A percentile compares a stretch with the other conserved stretches of the same genome.
phyloP scores from a whole-genome alignment of 2,888 invertebrate species.

The Chrysodeixis includens region DNA sequence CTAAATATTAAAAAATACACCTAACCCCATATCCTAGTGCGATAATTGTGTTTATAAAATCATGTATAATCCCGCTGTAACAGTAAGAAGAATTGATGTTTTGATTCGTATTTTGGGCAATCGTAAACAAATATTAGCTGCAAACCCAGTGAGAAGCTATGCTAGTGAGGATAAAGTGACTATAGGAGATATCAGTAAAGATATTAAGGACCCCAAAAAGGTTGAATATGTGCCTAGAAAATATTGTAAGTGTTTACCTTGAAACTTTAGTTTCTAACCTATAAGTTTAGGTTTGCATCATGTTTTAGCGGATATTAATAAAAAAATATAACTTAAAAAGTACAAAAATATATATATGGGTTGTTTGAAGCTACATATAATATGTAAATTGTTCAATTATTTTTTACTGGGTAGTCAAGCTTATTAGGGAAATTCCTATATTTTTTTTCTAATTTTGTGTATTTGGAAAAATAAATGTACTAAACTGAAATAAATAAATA shows the following conservation, averaged over 20 bases:
- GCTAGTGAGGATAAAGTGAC: constrained; percentile 90
- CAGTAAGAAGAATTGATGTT: constrained; percentile 84
- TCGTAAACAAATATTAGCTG: constrained; percentile 75
- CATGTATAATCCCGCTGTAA: constrained; percentile 82
- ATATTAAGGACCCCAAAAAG: constrained; percentile 88
- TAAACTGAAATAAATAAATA: too few species aligned
- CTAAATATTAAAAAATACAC: constrained; percentile 39
- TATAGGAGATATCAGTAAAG: constrained; percentile 93
- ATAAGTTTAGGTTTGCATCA: constrained; percentile 24
- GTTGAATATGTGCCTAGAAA: constrained; percentile 95
- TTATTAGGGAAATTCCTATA: too few species aligned
- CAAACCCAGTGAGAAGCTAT: constrained; percentile 81
- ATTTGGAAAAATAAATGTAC: too few species aligned
- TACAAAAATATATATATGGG: background rate
- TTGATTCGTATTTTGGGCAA: constrained; percentile 85
- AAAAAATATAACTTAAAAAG: background rate
- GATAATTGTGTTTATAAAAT: constrained; percentile 48
- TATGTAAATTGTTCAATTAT: too few species aligned
- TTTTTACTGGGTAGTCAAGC: too few species aligned
- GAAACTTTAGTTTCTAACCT: constrained; percentile 58
- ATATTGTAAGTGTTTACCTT: constrained; percentile 91
- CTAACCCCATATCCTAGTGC: constrained; percentile 24
- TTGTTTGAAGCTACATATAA: background rate
- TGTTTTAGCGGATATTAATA: constrained; percentile 21
- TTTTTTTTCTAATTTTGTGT: too few species aligned